Evolutionary conservation across 1,140 invertebrate species (phyloP), one percentile per base, ranked within the genome.

Genomic region (Acromyrmex heyeri): DNA sequence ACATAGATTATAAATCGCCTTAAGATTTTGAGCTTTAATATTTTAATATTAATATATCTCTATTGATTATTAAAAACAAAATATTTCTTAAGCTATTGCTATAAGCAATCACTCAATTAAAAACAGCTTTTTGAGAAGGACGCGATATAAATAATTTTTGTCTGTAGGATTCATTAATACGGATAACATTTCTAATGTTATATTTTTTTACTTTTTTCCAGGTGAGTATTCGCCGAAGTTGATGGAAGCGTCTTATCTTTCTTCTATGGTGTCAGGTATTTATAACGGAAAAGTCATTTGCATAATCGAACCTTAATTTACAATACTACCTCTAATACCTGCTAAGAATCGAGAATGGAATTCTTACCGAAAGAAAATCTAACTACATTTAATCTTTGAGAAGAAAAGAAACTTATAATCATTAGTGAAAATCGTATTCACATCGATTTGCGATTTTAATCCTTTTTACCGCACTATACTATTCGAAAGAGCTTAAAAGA

Each of bases 151-250:
- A 44, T 0, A 50, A 5, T 34, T 16, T 78, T 78, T 2, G 2
- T 55, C 14, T 21, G 18, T 55, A 81, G 10, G 1, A 44, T 44
- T 44, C 1, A 5, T 70, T n/a, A 21, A 59, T 6, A 7, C 30
- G 10, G 0, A n/a, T 4, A n/a, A 53, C 69, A 57, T 44, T 70
- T 81, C 16, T 57, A 81, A 81, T 10, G 21, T 81, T 21, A 24
- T 24, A 3, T 57, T 76, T 27, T 27, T 7, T 77, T 18, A 53
- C 3, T 50, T 69, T 34, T 77, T 81, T 90, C 75, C 88, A 90
- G 88, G 88, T 90, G 79, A 90, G 89, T 90, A 87, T 57, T 72
- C 55, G 16, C 48, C 44, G 12, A 48, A n/a, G 21, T 67, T 53
- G 62, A 38, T 7, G 65, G 21, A 57, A n/a, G n/a, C 34, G 8